A percentile compares a stretch with the other conserved stretches of the same genome.
phyloP scores from a whole-genome alignment of 1,140 invertebrate genomes.

The Magallana ariakensis region DNA sequence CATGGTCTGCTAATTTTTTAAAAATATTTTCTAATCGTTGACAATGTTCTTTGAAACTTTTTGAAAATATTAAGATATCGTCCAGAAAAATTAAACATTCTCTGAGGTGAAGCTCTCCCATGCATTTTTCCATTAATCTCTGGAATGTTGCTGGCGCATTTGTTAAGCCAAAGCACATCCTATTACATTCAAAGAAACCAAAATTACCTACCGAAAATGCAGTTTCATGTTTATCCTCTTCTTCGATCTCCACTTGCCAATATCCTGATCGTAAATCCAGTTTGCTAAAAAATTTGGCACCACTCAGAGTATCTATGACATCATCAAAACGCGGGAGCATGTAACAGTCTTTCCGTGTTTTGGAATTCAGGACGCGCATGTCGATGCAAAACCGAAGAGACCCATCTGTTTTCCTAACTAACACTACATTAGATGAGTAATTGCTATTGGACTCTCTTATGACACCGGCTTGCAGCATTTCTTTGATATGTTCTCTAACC shows the following conservation, averaged over 20 bases:
- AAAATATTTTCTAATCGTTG: conserved; percentile 41
- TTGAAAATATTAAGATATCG: conserved; percentile 51
- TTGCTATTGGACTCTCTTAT: neutral
- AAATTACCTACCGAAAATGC: conserved; percentile 35
- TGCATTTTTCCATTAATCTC: conserved; percentile 46
- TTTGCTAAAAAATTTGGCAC: conserved; percentile 20
- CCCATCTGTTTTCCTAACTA: conserved; percentile 30
- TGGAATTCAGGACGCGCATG: neutral
- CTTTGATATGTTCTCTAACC: conserved; percentile 33
- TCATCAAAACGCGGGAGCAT: neutral
- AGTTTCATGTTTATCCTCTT: conserved; percentile 20
- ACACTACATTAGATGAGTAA: conserved; percentile 38
- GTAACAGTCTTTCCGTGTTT: conserved; percentile 13
- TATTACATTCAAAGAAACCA: conserved; percentile 20
- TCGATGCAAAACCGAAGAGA: conserved; percentile 28
- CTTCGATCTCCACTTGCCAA: conserved; percentile 1
- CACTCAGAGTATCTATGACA: neutral
- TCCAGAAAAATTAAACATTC: conserved; percentile 42
- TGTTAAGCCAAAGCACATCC: conserved; percentile 42
- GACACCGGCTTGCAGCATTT: neutral
- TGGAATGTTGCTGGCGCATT: conserved; percentile 48
- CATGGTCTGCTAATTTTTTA: conserved; percentile 32
- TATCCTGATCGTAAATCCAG: conserved; percentile 36
- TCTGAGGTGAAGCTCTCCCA: conserved; percentile 22
- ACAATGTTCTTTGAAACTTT: conserved; percentile 42